Evolutionary conservation across 1,140 invertebrate genomes (phyloP).

Genomic region (Cryptotermes secundus): DNA sequence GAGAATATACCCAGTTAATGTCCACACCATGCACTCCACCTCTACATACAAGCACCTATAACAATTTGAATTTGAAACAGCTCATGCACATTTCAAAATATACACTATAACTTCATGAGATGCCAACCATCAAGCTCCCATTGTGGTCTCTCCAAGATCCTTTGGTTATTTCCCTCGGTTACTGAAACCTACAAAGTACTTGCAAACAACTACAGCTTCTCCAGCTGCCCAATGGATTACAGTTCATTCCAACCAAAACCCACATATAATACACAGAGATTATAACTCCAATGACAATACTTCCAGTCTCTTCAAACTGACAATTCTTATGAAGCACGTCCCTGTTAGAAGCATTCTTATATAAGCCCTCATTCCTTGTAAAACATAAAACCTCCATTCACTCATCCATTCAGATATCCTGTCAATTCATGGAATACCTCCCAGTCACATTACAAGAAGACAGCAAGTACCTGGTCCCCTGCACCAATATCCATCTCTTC

Average conservation of each 20-base stretch:
- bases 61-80: neutral
- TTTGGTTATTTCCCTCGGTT: no score
- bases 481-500: constrained; percentile 94
- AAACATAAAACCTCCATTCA: constrained; percentile 6
- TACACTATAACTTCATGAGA: neutral
- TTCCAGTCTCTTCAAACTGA: no score
- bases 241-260: no score
- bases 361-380: neutral
- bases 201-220: no score
- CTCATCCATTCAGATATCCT: neutral
- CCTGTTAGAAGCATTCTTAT: neutral
- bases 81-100: neutral
- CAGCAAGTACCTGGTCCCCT: constrained; percentile 93
- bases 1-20: neutral
- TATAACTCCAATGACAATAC: no score
- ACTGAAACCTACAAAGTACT: no score
- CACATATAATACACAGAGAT: no score
- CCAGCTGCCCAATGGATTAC: no score
- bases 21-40: neutral
- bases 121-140: no score
- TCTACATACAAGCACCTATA: neutral
- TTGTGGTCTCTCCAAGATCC: no score
- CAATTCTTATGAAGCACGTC: neutral
- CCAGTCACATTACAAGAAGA: constrained; percentile 10
- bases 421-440: neutral